A percentile compares a stretch with the other conserved stretches of the same genome.
Evolutionary conservation across 2,888 invertebrate species (phyloP).

Genomic region (Eupeodes latifasciatus): DNA sequence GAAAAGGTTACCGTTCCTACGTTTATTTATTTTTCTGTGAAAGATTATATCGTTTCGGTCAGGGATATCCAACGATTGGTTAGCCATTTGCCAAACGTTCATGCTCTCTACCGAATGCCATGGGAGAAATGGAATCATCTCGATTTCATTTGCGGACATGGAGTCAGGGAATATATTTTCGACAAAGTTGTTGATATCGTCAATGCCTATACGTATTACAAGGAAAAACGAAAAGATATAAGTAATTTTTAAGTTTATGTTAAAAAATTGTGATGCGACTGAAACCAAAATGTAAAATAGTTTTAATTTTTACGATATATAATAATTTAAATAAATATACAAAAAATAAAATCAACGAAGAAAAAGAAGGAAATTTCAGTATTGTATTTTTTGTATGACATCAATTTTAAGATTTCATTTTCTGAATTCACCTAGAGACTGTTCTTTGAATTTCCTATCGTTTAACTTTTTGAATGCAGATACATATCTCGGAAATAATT

Average conservation of each 20-base stretch:
- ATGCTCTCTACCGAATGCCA: constrained; percentile 81
- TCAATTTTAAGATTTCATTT: no score
- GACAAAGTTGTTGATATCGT: constrained; percentile 81
- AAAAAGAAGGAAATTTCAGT: no score
- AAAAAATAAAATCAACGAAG: no score
- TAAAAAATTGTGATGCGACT: constrained; percentile 46
- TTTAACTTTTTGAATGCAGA: no score
- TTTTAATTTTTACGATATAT: background rate
- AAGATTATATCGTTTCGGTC: constrained; percentile 83
- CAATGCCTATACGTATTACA: constrained; percentile 80
- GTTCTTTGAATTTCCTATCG: no score
- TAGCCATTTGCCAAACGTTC: constrained; percentile 79
- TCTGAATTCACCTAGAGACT: no score
- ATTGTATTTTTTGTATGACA: no score
- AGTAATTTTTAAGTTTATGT: constrained; percentile 43
- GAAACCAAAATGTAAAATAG: constrained; percentile 52
- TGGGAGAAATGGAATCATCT: constrained; percentile 83
- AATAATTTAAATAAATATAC: constrained; percentile 5
- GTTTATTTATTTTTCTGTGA: constrained; percentile 82
- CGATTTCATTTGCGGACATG: constrained; percentile 82
- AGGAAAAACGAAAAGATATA: constrained; percentile 54
- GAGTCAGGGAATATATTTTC: constrained; percentile 82
- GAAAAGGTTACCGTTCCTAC: constrained; percentile 81
- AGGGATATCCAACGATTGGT: constrained; percentile 81
- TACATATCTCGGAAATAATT: no score